Evolutionary conservation across 2,888 invertebrate genomes (phyloP).

Genomic region (Acrobasis consociella): DNA sequence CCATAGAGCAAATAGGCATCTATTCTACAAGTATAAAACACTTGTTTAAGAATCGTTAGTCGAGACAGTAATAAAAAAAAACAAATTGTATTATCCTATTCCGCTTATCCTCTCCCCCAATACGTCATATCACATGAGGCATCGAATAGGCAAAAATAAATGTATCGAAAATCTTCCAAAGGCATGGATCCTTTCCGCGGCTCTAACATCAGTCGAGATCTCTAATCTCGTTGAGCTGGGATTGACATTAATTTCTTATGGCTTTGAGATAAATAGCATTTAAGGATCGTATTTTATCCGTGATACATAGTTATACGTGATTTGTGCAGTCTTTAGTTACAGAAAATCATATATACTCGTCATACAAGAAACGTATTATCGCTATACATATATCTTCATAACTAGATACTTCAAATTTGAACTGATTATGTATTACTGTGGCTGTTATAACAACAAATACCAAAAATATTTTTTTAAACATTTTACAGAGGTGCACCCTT

Average conservation of each 20-base stretch:
- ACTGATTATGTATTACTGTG: too few relatives aligned
- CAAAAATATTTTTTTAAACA: too few relatives aligned
- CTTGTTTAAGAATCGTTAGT: too few relatives aligned
- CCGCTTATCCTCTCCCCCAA: background rate
- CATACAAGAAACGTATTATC: too few relatives aligned
- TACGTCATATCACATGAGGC: background rate
- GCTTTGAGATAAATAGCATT: slow-evolving; percentile 34
- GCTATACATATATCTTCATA: too few relatives aligned
- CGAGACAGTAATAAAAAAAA: background rate
- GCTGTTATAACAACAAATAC: too few relatives aligned
- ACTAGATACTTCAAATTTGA: too few relatives aligned
- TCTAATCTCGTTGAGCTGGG: slow-evolving; percentile 46
- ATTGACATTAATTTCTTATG: slow-evolving; percentile 50
- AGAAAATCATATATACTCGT: too few relatives aligned
- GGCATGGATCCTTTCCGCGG: background rate
- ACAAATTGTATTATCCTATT: background rate
- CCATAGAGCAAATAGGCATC: background rate
- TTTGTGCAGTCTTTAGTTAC: background rate
- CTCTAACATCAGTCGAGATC: slow-evolving; percentile 32
- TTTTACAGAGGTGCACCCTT: too few relatives aligned
- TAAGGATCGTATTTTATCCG: slow-evolving; percentile 29
- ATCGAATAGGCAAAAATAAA: slow-evolving; percentile 1
- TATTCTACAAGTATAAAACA: background rate
- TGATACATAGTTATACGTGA: too few relatives aligned
- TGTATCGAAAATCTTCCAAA: background rate